Percentiles rank a stretch among this genome's conserved stretches.
These are phyloP conservation scores for Agrochola lota DNA, from an alignment of 2,888 invertebrate species.

Conservation along the genomic window DNA sequence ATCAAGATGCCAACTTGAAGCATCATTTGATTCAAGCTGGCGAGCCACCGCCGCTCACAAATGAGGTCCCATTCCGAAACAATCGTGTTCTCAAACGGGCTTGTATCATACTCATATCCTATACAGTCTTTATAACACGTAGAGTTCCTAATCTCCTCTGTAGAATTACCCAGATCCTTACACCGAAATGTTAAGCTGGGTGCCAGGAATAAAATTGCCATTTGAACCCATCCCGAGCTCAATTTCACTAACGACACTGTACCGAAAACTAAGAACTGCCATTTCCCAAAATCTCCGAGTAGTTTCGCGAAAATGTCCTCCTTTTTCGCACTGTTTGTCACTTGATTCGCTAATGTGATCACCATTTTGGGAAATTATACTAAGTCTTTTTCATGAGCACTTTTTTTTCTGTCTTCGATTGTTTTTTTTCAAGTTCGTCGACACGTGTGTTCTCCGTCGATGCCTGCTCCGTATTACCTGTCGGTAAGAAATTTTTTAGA, in stretches of 20 bases:
- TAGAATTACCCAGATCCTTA: slow-evolving; percentile 76
- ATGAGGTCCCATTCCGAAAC: slow-evolving; percentile 94
- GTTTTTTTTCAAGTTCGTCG: background rate
- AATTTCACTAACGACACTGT: slow-evolving; percentile 93
- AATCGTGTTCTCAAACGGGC: slow-evolving; percentile 92
- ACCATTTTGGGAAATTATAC: slow-evolving; percentile 74
- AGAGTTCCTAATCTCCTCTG: slow-evolving; percentile 70
- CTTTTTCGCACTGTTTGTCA: slow-evolving; percentile 65
- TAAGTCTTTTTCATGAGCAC: background rate
- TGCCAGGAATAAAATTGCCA: slow-evolving; percentile 93
- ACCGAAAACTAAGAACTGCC: slow-evolving; percentile 92
- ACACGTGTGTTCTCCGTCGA: slow-evolving; percentile 28
- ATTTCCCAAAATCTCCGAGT: slow-evolving; percentile 91
- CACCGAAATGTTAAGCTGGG: slow-evolving; percentile 91
- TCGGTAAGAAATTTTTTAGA: slow-evolving; percentile 27
- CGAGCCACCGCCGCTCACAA: slow-evolving; percentile 91
- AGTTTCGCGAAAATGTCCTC: slow-evolving; percentile 82
- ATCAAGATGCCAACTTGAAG: slow-evolving; percentile 94
- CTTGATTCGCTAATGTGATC: slow-evolving; percentile 68
- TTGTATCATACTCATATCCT: slow-evolving; percentile 91
- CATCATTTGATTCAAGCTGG: slow-evolving; percentile 93
- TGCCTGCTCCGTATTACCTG: slow-evolving; percentile 33
- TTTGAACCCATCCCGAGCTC: slow-evolving; percentile 94
- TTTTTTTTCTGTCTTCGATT: background rate
- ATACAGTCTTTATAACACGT: slow-evolving; percentile 90